Base-by-base conservation (phyloP, 1,140 invertebrate genomes). In the Aphaenogaster rudis region DNA sequence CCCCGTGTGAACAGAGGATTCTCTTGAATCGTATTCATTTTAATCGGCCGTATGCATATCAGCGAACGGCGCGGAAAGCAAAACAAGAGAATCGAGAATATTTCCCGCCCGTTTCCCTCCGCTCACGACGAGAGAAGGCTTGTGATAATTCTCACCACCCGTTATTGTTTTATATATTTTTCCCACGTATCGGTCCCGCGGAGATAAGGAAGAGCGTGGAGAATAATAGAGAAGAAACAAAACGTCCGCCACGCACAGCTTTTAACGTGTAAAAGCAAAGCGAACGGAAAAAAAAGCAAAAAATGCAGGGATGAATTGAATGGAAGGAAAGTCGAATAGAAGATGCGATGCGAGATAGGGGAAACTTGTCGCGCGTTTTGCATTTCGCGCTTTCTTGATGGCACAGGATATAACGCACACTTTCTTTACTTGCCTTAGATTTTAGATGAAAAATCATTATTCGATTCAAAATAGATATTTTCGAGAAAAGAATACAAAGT, bases 111-210 rank as follows among this genome's bases (percentile, higher is more conserved):
- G 50, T 48, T 77, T 50, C 33, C 17, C n/a, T 69, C 4, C 33
- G 13, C 33, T 33, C 33, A 21, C 36, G 9, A 36, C n/a, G 13
- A 54, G 15, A 82, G 39, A 39, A 45, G 39, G 8, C 67, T 42
- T 33, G 67, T 45, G 79, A 89, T 90, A 90, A 90, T 86, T 89
- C 63, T 86, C 74, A 64, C 77, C 76, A 77, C 50, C 21, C 33
- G 36, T 86, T 89, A 89, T 86, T 88, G 72, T 89, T 89, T 88
- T 67, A 76, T 67, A 80, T 80, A 72, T 45, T 88, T 79, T 39
- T 84, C 63, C 39, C 78, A 52, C 78, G 15, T 81, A 81, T 66
- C 84, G 11, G 85, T 67, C 33, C 64, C 42, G 72, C 45, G 45
- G 15, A 71, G 87, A 88, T 89, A 88, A 89, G 80, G 67, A 80